Conservation (phyloP, 2,113 vertebrate genomes). For the Anthoscopus minutus region DNA sequence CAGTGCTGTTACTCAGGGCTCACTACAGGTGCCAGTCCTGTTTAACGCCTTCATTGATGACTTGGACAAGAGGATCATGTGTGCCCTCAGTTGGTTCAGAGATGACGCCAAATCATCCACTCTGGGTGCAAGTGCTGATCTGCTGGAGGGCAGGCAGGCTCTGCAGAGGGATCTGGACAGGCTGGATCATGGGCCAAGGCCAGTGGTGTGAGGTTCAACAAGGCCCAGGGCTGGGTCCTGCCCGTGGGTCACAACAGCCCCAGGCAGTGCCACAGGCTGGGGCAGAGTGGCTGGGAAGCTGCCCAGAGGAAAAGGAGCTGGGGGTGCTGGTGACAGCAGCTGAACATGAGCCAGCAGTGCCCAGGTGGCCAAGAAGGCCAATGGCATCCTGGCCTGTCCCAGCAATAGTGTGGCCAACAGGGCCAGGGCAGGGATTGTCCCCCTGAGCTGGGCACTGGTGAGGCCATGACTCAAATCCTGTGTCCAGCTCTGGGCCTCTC, state of each 20-base stretch:
- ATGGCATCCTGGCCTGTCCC: background rate
- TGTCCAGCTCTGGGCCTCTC: background rate
- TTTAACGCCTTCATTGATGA: background rate
- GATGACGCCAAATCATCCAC: background rate
- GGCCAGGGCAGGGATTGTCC: accelerated
- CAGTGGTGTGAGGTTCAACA: accelerated
- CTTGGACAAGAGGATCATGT: accelerated
- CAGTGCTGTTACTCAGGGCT: background rate
- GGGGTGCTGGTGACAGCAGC: accelerated
- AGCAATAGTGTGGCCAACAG: background rate
- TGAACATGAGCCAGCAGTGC: background rate
- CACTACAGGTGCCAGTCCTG: accelerated
- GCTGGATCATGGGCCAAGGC: background rate
- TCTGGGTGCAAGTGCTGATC: background rate
- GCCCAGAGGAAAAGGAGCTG: background rate
- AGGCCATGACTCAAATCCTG: accelerated
- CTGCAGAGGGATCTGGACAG: background rate
- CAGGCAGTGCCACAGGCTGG: accelerated
- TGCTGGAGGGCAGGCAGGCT: background rate
- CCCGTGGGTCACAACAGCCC: background rate
- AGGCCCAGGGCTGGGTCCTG: background rate
- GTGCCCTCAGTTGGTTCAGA: accelerated
- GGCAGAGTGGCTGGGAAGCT: background rate
- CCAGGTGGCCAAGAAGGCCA: background rate
- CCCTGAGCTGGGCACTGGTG: accelerated